Evolutionary conservation across 1,140 invertebrate species (phyloP).

Genomic region (Brachystomella parvula): DNA sequence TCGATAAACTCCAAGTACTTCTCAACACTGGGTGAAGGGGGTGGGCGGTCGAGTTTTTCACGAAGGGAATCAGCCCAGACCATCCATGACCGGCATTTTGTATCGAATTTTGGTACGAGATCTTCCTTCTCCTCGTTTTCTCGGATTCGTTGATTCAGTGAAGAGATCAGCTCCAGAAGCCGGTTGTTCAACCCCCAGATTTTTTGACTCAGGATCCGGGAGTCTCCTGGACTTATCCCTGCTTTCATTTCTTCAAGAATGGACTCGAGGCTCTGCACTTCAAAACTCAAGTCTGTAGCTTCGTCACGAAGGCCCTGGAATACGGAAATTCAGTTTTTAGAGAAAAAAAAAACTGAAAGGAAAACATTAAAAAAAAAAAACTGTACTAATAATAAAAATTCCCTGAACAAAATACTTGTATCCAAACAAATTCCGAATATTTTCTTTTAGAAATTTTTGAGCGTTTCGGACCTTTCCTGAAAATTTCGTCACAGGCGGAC

Average conservation of each 20-base stretch:
- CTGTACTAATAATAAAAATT: too few relatives aligned
- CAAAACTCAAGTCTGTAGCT: too few relatives aligned
- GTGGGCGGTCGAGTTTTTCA: conserved; percentile 23
- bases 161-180: conserved; percentile 68
- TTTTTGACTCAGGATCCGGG: conserved; percentile 68
- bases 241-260: conserved; percentile 68
- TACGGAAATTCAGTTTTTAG: too few relatives aligned
- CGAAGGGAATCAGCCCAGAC: conserved; percentile 25
- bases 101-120: conserved; percentile 63
- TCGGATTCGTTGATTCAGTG: conserved; percentile 62
- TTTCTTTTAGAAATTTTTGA: too few relatives aligned
- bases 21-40: conserved; percentile 20
- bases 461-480: too few relatives aligned
- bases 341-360: too few relatives aligned
- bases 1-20: conserved; percentile 22
- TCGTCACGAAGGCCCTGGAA: too few relatives aligned
- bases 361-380: too few relatives aligned
- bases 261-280: too few relatives aligned
- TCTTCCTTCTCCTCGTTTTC: conserved; percentile 65
- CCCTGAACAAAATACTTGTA: too few relatives aligned
- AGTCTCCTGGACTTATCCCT: conserved; percentile 74
- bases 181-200: conserved; percentile 66
- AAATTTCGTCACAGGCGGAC: too few relatives aligned
- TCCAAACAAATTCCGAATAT: too few relatives aligned
- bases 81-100: conserved; percentile 42